Evolutionary conservation across 2,888 invertebrate species (phyloP), one percentile per base, ranked within the genome.

Genomic region (Carabus problematicus): DNA sequence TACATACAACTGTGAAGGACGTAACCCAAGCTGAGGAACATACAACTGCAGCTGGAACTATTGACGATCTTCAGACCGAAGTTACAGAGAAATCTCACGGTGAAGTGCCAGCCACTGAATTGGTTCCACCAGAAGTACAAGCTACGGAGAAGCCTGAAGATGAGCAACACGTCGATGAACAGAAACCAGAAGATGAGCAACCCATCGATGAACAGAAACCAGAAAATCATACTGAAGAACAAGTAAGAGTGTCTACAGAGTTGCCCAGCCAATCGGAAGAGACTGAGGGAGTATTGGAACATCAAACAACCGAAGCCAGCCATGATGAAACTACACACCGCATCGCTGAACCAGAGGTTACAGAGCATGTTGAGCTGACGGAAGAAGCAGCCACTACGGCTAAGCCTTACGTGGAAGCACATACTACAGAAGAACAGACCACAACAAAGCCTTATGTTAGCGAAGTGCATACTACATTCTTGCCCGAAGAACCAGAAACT

Each of bases 391-490:
- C 59, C 58, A 68, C 74, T 49, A 75, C 72, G 71, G 64, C 70
- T n/a, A 72, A 73, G 62, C 72, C 75, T 40, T 70, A 69, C 52
- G 70, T 64, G 52, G 68, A 71, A 55, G 49, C 68, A 42, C 71
- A 18, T 45, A 68, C 60, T 64, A 12, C 71, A n/a, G 71, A 70
- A 64, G 52, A 39, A 66, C 43, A 42, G 9, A 49, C 47, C 7
- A 52, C 64, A 29, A 29, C 14, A 11, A 29, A 29, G 6, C 29
- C 29, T 29, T 29, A 29, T 6, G 29, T 29, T 29, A 29, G 29
- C 29, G 29, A 29, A 29, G 29, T 29, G 6, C 3, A 29, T 29
- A 29, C 29, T 29, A 29, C 29, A 29, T 3, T 6, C 3, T 29
- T 29, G 29, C 29, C 29, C 6, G 29, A 29, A 29, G 14, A 41